Evolutionary conservation across 2,113 vertebrate species (phyloP).

Genomic region (Paramisgurnus dabryanus): DNA sequence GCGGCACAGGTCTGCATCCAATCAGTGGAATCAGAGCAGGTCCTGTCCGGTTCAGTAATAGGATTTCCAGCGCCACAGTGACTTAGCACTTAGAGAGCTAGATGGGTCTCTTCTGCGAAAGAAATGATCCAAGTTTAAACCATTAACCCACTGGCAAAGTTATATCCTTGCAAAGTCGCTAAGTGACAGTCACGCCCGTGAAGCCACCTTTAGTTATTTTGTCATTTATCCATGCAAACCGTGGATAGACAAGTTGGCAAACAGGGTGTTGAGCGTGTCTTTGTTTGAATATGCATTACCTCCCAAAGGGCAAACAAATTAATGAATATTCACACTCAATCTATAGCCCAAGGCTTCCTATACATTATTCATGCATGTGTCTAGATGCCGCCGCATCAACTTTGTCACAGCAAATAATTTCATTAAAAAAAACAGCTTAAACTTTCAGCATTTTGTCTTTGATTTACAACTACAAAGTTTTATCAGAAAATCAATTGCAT

Average conservation of each 20-base stretch:
- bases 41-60: slow-evolving; percentile 69
- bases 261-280: slow-evolving; percentile 56
- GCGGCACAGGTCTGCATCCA: slow-evolving; percentile 74
- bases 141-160: slow-evolving; percentile 57
- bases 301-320: slow-evolving; percentile 76
- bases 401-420: slow-evolving; percentile 72
- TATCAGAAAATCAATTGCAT: too few relatives aligned
- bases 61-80: slow-evolving; percentile 75
- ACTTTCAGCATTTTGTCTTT: neutral
- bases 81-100: slow-evolving; percentile 76
- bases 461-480: neutral
- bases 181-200: slow-evolving; percentile 47
- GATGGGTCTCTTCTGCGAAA: slow-evolving; percentile 61
- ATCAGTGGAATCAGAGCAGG: slow-evolving; percentile 76
- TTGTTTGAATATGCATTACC: slow-evolving; percentile 75
- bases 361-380: slow-evolving; percentile 76
- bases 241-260: slow-evolving; percentile 60
- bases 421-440: slow-evolving; percentile 49
- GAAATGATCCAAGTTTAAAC: slow-evolving; percentile 67
- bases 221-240: slow-evolving; percentile 63
- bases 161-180: slow-evolving; percentile 50
- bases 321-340: slow-evolving; percentile 83
- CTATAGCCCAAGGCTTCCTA: slow-evolving; percentile 72
- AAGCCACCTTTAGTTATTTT: slow-evolving; percentile 44
- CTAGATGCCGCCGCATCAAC: slow-evolving; percentile 59